Evolutionary conservation across 2,888 invertebrate genomes (phyloP), one percentile per base, ranked within the genome.

Genomic region (Lamellibrachia columna): DNA sequence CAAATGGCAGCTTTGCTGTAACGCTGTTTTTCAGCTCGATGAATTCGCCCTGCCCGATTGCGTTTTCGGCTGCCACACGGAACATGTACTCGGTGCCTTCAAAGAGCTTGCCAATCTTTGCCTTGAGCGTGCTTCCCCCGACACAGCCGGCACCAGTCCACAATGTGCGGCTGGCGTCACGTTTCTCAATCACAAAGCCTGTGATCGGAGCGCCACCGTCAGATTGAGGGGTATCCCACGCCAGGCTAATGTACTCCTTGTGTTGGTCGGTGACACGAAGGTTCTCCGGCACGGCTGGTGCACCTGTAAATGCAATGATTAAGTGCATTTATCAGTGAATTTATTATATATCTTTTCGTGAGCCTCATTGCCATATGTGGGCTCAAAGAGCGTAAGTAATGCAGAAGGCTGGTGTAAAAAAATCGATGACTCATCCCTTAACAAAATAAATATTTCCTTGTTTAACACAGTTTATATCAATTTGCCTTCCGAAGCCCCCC

Each of bases 21-120:
- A 95, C 94, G 4, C 94, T 93, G 0, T 95, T 94, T n/a, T 93
- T 95, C 53, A 93, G 92, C 75, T 93, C 90, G 40, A 93, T 94
- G 92, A 94, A 94, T 7, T 93, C 91, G 53, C 95, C 94, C 22
- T 93, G 92, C 9, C 98, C 99, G 93, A 98, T 97, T 11, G 98
- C 98, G 96, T 99, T 99, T 94, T 98, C 98, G 1, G 98, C 98
- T 95, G 98, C 97, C 40, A 99, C 97, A 94, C 98, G 97, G 97
- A 99, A 98, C 97, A 98, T 97, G 96, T 99, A 99, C 95, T 98
- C 98, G 58, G 97, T 97, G 95, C 98, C 98, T 96, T 98, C 98
- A 94, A 98, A 97, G 40, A 92, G 75, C 75, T 52, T 58, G 28
- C 92, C 91, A 52, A 93, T 94, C 92, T 93, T 94, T 93, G 92